A percentile compares a stretch with the other conserved stretches of the same genome.
phyloP scores from a whole-genome alignment of 1,140 invertebrate genomes.

The Vollenhovia emeryi region DNA sequence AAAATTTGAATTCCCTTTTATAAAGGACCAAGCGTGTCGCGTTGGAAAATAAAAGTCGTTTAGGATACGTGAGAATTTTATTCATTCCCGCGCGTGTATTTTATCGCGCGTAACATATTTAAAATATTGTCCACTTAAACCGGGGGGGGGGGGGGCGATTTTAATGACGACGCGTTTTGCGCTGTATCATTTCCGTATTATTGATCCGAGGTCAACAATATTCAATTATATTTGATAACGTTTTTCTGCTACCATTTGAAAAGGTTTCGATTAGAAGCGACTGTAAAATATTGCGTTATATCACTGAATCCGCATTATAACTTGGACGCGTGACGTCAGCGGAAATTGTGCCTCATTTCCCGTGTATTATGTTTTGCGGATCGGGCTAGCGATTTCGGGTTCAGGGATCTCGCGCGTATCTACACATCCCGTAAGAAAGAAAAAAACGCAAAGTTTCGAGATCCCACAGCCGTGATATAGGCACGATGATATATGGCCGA shows the following conservation, averaged over 20 bases:
- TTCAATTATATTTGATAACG: neutral
- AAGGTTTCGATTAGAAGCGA: neutral
- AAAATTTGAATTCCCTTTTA: conserved; percentile 54
- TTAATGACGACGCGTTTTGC: neutral
- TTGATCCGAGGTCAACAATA: neutral
- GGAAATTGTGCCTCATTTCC: conserved; percentile 38
- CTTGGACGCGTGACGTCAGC: conserved; percentile 33
- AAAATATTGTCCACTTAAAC: conserved; percentile 12
- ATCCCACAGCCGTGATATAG: conserved; percentile 76
- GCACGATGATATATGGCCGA: conserved; percentile 82
- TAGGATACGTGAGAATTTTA: conserved; percentile 31
- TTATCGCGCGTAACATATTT: neutral
- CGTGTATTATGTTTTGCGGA: conserved; percentile 21
- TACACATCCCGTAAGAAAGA: conserved; percentile 7
- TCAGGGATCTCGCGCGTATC: conserved; percentile 27
- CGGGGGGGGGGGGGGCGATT: too few relatives aligned
- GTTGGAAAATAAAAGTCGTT: conserved; percentile 37
- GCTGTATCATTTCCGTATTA: neutral
- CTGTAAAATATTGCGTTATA: neutral
- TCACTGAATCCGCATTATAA: neutral
- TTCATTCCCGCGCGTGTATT: neutral
- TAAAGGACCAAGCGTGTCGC: conserved; percentile 31
- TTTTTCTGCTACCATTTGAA: neutral
- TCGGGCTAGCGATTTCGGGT: conserved; percentile 25
- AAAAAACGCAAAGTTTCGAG: conserved; percentile 78